phyloP scores from a whole-genome alignment of 2,113 vertebrate species.

The Daphoenositta chrysoptera region DNA sequence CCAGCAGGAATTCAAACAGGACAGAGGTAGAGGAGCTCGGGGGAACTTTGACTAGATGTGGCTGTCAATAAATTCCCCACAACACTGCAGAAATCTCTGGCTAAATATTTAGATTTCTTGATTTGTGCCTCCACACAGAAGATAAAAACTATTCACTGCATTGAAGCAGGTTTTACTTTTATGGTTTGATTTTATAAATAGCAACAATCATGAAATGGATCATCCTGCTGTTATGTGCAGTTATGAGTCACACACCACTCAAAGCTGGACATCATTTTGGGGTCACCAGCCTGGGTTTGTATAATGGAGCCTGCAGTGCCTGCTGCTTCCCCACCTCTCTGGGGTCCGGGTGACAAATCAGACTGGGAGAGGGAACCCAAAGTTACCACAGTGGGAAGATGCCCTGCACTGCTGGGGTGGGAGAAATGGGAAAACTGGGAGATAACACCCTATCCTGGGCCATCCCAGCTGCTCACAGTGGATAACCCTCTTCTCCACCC shows the following conservation, averaged over 20 bases:
- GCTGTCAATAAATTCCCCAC: not conserved
- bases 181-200: not conserved
- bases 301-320: not conserved
- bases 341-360: not conserved
- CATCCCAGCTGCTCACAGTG: not conserved
- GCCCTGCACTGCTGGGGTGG: not conserved
- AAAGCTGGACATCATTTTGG: rapidly evolving
- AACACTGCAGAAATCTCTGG: not conserved
- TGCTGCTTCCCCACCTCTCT: not conserved
- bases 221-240: not conserved
- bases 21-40: not conserved
- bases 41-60: not conserved
- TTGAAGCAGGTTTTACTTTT: not conserved
- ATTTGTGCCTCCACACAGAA: not conserved
- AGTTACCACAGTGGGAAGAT: not conserved
- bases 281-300: not conserved
- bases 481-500: not conserved
- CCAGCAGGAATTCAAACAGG: constrained; percentile 10
- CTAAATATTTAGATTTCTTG: not conserved
- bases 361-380: not conserved
- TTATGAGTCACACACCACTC: not conserved
- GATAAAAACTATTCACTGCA: not conserved
- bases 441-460: rapidly evolving
- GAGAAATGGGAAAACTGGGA: not conserved
- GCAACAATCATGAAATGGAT: not conserved